Conservation (phyloP, 2,888 invertebrate species). For the Hydropsyche betteni region DNA sequence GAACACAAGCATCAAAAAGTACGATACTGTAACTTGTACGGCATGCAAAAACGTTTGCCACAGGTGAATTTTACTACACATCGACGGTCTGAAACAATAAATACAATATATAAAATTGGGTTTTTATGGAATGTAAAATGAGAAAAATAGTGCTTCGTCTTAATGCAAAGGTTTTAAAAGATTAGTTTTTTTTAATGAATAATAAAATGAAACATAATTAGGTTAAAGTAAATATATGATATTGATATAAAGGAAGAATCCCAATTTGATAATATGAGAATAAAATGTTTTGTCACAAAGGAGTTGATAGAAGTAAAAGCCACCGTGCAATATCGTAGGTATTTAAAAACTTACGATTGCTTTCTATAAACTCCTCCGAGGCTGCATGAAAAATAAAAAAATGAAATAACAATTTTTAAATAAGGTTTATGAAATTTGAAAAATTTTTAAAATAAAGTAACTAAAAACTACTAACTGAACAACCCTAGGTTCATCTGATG, state of each 20-base stretch:
- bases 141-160: not conserved
- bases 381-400: constrained; percentile 62
- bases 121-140: no score
- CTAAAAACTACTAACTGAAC: constrained; percentile 75
- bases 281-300: not conserved
- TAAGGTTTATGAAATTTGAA: constrained; percentile 37
- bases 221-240: no score
- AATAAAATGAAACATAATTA: no score
- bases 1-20: constrained; percentile 94
- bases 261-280: no score
- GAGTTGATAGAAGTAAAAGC: not conserved
- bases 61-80: constrained; percentile 83
- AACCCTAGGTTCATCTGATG: constrained; percentile 73
- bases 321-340: not conserved
- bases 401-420: constrained; percentile 23
- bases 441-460: not conserved
- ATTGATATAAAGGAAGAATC: no score
- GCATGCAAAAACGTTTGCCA: constrained; percentile 90
- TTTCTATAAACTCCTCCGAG: constrained; percentile 77
- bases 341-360: constrained; percentile 71
- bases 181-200: not conserved
- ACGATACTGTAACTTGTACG: constrained; percentile 88
- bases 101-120: constrained; percentile 35
- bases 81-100: constrained; percentile 73
- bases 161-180: not conserved